phyloP scores from a whole-genome alignment of 2,888 invertebrate genomes.

The Spisula subtruncata region DNA sequence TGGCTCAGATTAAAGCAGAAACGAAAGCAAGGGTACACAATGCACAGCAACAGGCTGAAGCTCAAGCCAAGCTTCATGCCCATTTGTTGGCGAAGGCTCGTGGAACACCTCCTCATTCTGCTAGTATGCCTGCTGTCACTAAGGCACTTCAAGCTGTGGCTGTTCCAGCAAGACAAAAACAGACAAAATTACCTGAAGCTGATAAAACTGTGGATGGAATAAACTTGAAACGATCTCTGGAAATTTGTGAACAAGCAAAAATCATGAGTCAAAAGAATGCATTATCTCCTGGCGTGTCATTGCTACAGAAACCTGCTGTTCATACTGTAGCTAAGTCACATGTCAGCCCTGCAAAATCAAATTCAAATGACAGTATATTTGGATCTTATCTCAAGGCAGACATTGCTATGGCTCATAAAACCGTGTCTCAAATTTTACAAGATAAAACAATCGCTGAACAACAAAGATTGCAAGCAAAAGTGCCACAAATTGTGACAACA shows the following conservation, averaged over 20 bases:
- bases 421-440: conserved; percentile 70
- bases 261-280: conserved; percentile 91
- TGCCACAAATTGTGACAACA: conserved; percentile 53
- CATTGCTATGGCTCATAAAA: conserved; percentile 66
- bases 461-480: conserved; percentile 50
- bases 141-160: conserved; percentile 70
- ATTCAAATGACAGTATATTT: conserved; percentile 49
- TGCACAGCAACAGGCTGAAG: conserved; percentile 67
- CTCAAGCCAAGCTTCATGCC: conserved; percentile 71
- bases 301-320: conserved; percentile 66
- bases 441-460: conserved; percentile 62
- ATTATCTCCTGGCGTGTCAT: conserved; percentile 59
- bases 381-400: conserved; percentile 60
- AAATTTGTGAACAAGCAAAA: conserved; percentile 93
- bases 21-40: conserved; percentile 75
- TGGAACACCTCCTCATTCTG: conserved; percentile 51
- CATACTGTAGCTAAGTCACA: conserved; percentile 53
- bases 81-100: conserved; percentile 65
- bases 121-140: conserved; percentile 25
- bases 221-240: conserved; percentile 97
- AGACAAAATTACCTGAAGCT: conserved; percentile 54
- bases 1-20: conserved; percentile 86
- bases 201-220: conserved; percentile 88
- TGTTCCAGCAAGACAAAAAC: conserved; percentile 61
- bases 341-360: conserved; percentile 40